These are phyloP conservation scores for Lasiurus cinereus DNA, from an alignment of 2,113 vertebrate species.

Conservation along the genomic window DNA sequence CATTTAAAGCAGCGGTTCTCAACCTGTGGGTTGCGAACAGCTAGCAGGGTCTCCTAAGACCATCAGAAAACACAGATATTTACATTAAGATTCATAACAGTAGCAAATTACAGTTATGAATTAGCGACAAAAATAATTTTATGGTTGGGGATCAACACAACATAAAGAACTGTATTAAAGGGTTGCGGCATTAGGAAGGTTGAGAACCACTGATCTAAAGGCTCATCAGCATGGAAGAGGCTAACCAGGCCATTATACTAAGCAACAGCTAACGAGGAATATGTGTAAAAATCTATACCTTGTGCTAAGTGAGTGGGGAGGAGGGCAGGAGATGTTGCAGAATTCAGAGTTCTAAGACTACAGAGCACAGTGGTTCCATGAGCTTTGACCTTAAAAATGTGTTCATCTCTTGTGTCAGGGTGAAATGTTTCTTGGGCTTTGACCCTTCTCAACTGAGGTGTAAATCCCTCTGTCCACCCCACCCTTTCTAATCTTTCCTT, in stretches of 20 bases:
- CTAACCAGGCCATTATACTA: not conserved
- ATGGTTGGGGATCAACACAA: too few species aligned
- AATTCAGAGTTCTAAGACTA: not conserved
- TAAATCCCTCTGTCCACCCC: not conserved
- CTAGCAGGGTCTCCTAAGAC: too few species aligned
- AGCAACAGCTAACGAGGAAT: not conserved
- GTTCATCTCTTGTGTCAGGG: not conserved
- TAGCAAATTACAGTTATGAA: too few species aligned
- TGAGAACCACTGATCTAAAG: not conserved
- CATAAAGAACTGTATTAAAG: too few species aligned
- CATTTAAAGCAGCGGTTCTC: not conserved
- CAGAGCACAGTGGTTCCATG: not conserved
- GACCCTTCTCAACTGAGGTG: not conserved
- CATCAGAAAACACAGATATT: too few species aligned
- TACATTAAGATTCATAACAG: too few species aligned
- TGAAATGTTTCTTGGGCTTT: conserved; percentile 36
- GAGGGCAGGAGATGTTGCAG: not conserved
- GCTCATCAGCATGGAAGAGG: not conserved
- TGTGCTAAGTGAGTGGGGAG: not conserved
- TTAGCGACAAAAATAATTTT: too few species aligned
- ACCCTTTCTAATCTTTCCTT: not conserved
- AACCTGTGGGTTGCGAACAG: too few species aligned
- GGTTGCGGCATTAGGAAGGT: too few species aligned
- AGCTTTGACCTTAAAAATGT: conserved; percentile 28
- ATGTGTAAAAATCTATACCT: not conserved